phyloP scores from a whole-genome alignment of 1,140 invertebrate genomes.

The Macrobrachium rosenbergii region DNA sequence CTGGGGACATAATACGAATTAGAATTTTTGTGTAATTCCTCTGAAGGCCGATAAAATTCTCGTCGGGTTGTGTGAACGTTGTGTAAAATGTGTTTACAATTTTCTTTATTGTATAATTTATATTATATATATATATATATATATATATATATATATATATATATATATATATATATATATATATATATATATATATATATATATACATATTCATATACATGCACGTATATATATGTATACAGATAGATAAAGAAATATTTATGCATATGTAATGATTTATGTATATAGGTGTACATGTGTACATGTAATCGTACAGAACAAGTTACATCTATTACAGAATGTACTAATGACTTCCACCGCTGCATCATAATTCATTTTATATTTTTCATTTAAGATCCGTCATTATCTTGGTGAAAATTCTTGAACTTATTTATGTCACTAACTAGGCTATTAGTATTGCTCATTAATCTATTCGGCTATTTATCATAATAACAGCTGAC shows the following conservation, averaged over 20 bases:
- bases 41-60: too few relatives aligned
- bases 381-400: background rate
- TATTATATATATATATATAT: background rate
- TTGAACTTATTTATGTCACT: background rate
- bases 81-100: too few relatives aligned
- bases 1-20: too few relatives aligned
- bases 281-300: background rate
- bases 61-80: too few relatives aligned
- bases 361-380: background rate
- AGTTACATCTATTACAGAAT: too few relatives aligned
- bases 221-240: background rate
- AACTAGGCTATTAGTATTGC: too few relatives aligned
- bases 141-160: background rate
- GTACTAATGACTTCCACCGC: too few relatives aligned
- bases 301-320: background rate
- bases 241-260: background rate
- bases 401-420: background rate
- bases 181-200: conserved; percentile 27
- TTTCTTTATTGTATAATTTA: too few relatives aligned
- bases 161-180: conserved; percentile 17
- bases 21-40: too few relatives aligned
- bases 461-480: too few relatives aligned
- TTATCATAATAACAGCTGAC: too few relatives aligned
- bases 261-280: background rate
- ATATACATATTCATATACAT: conserved; percentile 6